Evolutionary conservation across 2,113 vertebrate species (phyloP).

Genomic region (Dicentrarchus labrax): DNA sequence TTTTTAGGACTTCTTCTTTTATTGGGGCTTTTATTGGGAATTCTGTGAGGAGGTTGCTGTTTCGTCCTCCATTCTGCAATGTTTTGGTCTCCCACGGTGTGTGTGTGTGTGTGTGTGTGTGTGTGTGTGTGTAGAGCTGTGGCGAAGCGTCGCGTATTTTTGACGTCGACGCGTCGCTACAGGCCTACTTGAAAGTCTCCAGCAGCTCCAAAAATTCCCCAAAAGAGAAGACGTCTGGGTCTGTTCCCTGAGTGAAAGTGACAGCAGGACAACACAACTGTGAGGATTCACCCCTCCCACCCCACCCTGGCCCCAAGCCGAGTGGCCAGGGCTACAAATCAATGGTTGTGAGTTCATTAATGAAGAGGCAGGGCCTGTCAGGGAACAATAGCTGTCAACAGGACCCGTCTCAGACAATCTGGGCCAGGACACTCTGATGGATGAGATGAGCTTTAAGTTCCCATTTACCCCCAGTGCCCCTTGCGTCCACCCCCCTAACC

Average conservation of each 20-base stretch:
- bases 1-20: too few relatives aligned
- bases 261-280: conserved; percentile 68
- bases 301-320: conserved; percentile 20
- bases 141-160: too few relatives aligned
- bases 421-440: conserved; percentile 67
- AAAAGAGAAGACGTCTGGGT: conserved; percentile 30
- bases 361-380: conserved; percentile 66
- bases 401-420: conserved; percentile 67
- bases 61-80: too few relatives aligned
- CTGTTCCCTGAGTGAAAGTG: conserved; percentile 65
- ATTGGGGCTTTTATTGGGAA: too few relatives aligned
- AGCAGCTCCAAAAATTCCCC: conserved; percentile 5
- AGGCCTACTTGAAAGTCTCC: too few relatives aligned
- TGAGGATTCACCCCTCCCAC: conserved; percentile 48
- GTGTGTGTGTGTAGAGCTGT: too few relatives aligned
- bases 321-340: conserved; percentile 72
- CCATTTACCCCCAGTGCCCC: conserved; percentile 45
- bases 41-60: too few relatives aligned
- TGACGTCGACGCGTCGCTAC: too few relatives aligned
- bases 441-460: conserved; percentile 64
- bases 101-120: too few relatives aligned
- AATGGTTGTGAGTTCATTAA: conserved; percentile 82
- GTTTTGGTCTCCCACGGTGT: too few relatives aligned
- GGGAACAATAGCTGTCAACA: conserved; percentile 74
- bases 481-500: conserved; percentile 41